Conservation (phyloP, 1,140 invertebrate species). For the Solenopsis invicta region DNA sequence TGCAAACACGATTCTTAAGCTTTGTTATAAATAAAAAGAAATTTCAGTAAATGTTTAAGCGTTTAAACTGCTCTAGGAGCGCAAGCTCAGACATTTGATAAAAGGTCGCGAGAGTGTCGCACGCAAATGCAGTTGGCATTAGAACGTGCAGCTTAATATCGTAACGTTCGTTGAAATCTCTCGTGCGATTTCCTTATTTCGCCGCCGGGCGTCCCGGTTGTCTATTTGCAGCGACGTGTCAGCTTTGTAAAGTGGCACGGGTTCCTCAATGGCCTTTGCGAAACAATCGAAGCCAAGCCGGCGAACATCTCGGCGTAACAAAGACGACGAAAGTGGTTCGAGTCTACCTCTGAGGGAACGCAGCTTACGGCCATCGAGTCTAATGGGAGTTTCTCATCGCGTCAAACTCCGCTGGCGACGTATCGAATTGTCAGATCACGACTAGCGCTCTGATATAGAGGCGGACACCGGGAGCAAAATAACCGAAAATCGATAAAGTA, state of each 20-base stretch:
- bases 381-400: conserved; percentile 66
- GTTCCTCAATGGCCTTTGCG: conserved; percentile 59
- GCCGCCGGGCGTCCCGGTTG: conserved; percentile 18
- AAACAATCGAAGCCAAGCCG: conserved; percentile 60
- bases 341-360: conserved; percentile 54
- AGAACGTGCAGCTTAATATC: conserved; percentile 51
- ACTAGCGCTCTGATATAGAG: conserved; percentile 9
- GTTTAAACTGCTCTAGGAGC: neutral
- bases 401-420: conserved; percentile 56
- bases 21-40: neutral
- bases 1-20: neutral
- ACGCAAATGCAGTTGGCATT: neutral
- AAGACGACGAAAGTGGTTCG: conserved; percentile 45
- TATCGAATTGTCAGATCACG: conserved; percentile 61
- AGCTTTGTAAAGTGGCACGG: conserved; percentile 32
- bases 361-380: conserved; percentile 61
- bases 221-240: conserved; percentile 53
- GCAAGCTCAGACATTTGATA: neutral
- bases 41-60: neutral
- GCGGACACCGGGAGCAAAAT: conserved; percentile 11
- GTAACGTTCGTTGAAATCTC: conserved; percentile 70
- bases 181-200: conserved; percentile 64
- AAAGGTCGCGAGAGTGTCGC: neutral
- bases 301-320: conserved; percentile 42
- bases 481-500: conserved; percentile 47